Percentiles rank a stretch among this genome's conserved stretches.
These are phyloP conservation scores for Pocota personata DNA, from an alignment of 2,888 invertebrate species.

Conservation along the genomic window DNA sequence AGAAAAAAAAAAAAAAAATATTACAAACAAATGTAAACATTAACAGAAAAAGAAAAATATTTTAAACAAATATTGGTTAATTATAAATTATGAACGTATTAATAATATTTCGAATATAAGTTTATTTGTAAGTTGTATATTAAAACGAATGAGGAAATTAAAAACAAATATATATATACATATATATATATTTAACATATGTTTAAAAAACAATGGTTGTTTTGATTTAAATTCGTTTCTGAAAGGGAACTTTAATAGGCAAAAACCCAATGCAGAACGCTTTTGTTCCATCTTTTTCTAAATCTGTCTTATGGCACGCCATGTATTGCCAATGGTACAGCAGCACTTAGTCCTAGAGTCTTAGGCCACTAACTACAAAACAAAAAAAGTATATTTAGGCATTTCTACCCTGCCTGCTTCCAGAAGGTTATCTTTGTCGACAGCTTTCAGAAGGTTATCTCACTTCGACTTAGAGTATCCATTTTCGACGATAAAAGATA, in stretches of 20 bases:
- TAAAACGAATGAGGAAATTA: constrained; percentile 58
- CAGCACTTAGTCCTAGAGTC: no score
- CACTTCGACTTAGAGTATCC: no score
- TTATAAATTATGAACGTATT: constrained; percentile 56
- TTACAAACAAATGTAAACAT: constrained; percentile 20
- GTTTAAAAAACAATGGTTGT: constrained; percentile 31
- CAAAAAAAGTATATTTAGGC: no score
- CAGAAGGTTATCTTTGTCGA: no score
- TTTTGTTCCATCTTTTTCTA: no score
- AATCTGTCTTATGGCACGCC: no score
- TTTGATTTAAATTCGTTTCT: background rate
- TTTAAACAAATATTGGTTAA: constrained; percentile 37
- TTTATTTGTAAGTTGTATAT: constrained; percentile 68
- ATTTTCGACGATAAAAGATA: no score
- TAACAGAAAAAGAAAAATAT: constrained; percentile 24
- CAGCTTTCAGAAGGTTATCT: no score
- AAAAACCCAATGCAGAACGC: no score
- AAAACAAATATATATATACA: constrained; percentile 60
- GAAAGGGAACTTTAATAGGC: background rate
- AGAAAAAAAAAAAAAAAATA: background rate
- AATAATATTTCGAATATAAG: constrained; percentile 54
- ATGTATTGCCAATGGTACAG: no score
- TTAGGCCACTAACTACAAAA: no score
- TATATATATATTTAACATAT: constrained; percentile 68
- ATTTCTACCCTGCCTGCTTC: no score